Evolutionary conservation across 2,797 vertebrate species (phyloP), one percentile per base, ranked within the genome.

Genomic region (Lutjanus argentimaculatus): DNA sequence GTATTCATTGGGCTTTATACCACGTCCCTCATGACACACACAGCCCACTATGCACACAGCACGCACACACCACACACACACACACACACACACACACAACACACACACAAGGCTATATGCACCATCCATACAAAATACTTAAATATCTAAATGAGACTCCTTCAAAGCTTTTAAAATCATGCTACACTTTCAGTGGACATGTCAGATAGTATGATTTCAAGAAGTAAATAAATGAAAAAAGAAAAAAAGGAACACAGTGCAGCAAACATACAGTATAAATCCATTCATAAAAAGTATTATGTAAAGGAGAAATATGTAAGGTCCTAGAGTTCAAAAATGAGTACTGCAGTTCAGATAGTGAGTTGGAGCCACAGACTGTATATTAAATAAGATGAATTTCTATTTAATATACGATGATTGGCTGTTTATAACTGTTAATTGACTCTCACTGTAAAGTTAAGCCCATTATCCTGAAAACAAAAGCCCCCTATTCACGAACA

Each of bases 91-190:
- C 69, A 36, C 25, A 45, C 36, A 48, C 53, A 66, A 66, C 72
- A 52, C 53, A 12, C 76, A 71, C 11, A 79, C 77, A 69, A 58
- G 70, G 61, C 46, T 56, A 43, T 68, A 83, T 14, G 64, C 81
- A 90, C 75, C 81, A 80, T 67, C 75, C 77, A 62, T 79, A 91
- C 72, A 82, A 83, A 92, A 82, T 65, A 80, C 75, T 78, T 62
- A 89, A 86, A 79, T 58, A 68, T 61, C 43, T 75, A 63, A 77
- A 85, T 70, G n/a, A 70, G 81, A 84, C 21, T 52, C 68, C 51
- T 78, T 78, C 36, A 79, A 78, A 85, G 68, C 45, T 68, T 88
- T 83, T 48, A 76, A 91, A 88, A 79, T 86, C 84, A 80, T 90
- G 85, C 89, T 87, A 86, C 86, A 76, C 74, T 74, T 78, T 77